phyloP scores from a whole-genome alignment of 1,140 invertebrate species.

The Cyrtorhinus lividipennis region DNA sequence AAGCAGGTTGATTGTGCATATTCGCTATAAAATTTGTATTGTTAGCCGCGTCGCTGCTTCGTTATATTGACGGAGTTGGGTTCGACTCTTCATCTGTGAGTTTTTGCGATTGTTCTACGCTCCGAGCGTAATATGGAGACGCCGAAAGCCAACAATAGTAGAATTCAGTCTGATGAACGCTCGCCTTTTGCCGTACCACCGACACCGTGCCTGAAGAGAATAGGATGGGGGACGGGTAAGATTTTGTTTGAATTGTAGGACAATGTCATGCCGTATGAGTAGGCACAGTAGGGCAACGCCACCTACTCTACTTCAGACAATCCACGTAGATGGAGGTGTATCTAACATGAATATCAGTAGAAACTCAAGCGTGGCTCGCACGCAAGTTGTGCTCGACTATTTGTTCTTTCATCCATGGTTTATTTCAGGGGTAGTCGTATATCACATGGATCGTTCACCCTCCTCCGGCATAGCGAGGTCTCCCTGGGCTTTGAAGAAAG shows the following conservation, averaged over 20 bases:
- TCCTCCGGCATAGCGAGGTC: constrained; percentile 42
- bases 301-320: no score
- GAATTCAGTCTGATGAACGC: not conserved
- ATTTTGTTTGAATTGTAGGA: not conserved
- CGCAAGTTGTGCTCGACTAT: constrained; percentile 7
- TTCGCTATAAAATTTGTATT: no score
- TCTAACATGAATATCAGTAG: constrained; percentile 13
- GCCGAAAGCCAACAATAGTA: not conserved
- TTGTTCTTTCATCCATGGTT: constrained; percentile 24
- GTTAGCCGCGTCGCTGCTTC: no score
- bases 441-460: constrained; percentile 55
- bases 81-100: no score
- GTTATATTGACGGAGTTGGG: no score
- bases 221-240: constrained; percentile 60
- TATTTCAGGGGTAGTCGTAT: constrained; percentile 54
- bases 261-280: not conserved
- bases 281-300: not conserved
- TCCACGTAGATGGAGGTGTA: no score
- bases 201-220: constrained; percentile 48
- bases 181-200: constrained; percentile 41
- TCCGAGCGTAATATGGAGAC: no score
- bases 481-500: constrained; percentile 70
- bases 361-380: constrained; percentile 10
- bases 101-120: no score
- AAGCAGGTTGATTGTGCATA: no score